Evolutionary conservation across 2,113 vertebrate species (phyloP), one percentile per base, ranked within the genome.

Genomic region (Rafetus swinhoei): DNA sequence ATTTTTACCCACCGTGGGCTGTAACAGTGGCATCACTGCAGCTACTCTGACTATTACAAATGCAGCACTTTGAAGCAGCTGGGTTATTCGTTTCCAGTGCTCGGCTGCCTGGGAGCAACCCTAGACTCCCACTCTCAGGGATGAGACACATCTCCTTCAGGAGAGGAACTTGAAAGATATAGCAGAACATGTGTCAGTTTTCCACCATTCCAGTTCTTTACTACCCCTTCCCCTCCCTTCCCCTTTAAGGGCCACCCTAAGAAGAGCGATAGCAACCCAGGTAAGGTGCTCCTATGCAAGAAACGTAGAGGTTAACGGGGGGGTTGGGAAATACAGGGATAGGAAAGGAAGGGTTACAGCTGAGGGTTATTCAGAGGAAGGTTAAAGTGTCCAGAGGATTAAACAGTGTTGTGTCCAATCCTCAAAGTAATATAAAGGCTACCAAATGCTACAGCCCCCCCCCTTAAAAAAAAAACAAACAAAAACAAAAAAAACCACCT

Each of bases 21-120:
- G 6, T 15, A n/a, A 11, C 1, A 3, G 11, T 60, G 84, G 32
- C 81, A 77, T 82, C 35, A n/a, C 85, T 1, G 2, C 35, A n/a
- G 50, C 45, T 45, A n/a, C 11, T 54, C 29, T 60, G n/a, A 77
- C 22, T 45, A 72, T 29, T 45, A 72, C 53, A 72, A 32, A 69
- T 16, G 0, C 53, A 82, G 80, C 2, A 10, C 45, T 76, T 55
- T 32, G 45, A 18, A 82, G 76, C 65, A 25, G 76, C 15, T n/a
- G 19, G 59, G 0, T 0, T 2, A 5, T 0, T 10, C 39, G 3
- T n/a, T 16, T 39, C 24, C n/a, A 0, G 0, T 0, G 1, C 62
- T 69, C 76, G 29, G 76, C 39, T 0, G 0, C 10, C 39, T 1
- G 0, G 29, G 62, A 77, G 53, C 1, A 0, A 85, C 39, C 84